Evolutionary conservation across 2,888 invertebrate species (phyloP), one percentile per base, ranked within the genome.

Genomic region (Lasioglossum villosulum): DNA sequence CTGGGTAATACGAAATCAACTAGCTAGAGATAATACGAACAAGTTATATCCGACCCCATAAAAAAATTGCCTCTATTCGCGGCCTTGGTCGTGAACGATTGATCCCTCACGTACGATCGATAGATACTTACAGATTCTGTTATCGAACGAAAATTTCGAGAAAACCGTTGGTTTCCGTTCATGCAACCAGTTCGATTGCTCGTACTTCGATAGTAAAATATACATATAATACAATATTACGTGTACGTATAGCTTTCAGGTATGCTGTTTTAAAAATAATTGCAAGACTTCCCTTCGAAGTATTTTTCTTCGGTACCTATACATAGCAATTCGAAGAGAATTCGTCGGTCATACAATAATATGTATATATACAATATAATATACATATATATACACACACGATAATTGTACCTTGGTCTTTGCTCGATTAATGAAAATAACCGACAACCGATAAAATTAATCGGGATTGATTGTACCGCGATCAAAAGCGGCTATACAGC

Each of bases 401-500:
- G 10, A 19, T 14, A 42, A 27, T 72, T 56, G 75, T 78, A 83
- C 79, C 66, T 83, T 78, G 78, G 63, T 84, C 78, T 84, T 73
- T 73, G n/a, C 48, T 66, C 71, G 66, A 84, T 83, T 84, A 68
- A 52, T 84, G 66, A 75, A 78, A 78, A 75, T 37, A 75, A 37
- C 30, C 4, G 6, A 6, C 19, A 14, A 14, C 14, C n/a, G 84
- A 84, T 78, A 84, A 84, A 75, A 23, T 71, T 84, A 84, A 84
- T 78, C 84, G n/a, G 10, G 19, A 30, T 27, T 75, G 75, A 84
- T 83, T 75, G 72, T 6, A 75, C n/a, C 27, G 23, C 45, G 71
- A 66, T 45, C 27, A 78, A 52, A 19, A 66, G 30, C 48, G 6
- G 5, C 4, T 23, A 30, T 23, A 19, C 37, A 23, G 16, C 45